Conservation (phyloP, 1,140 invertebrate species). For the Melipona quadrifasciata region DNA sequence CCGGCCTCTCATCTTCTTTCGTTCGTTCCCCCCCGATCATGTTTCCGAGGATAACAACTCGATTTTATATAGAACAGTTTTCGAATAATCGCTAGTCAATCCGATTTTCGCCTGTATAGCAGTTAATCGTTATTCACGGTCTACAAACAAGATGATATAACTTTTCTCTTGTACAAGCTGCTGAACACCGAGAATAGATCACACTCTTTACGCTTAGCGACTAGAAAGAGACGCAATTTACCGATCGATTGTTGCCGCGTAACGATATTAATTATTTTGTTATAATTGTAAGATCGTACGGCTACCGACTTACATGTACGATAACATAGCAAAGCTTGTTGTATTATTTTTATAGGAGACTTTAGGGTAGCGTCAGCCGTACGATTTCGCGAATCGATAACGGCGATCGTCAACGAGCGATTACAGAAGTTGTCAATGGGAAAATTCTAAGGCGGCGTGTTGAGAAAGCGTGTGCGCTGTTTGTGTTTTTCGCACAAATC, state of each 20-base stretch:
- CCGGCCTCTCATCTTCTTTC: neutral
- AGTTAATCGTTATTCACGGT: neutral
- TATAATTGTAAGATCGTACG: conserved; percentile 15
- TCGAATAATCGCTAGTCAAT: conserved; percentile 18
- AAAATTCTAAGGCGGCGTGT: neutral
- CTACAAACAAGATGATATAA: neutral
- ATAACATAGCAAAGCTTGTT: conserved; percentile 43
- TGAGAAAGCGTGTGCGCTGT: neutral
- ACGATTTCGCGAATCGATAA: conserved; percentile 11
- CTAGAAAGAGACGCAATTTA: conserved; percentile 12
- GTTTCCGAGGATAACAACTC: neutral
- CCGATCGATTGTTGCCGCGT: conserved; percentile 39
- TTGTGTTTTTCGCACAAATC: neutral
- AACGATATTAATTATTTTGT: conserved; percentile 44
- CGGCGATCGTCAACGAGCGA: no score
- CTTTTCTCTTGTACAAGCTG: conserved; percentile 18
- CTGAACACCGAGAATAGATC: conserved; percentile 27
- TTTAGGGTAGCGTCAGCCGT: conserved; percentile 39
- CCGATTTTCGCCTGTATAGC: neutral
- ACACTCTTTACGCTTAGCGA: conserved; percentile 33
- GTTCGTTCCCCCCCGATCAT: neutral
- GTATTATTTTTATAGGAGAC: conserved; percentile 50
- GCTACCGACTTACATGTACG: conserved; percentile 19
- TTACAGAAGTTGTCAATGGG: neutral
- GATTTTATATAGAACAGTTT: conserved; percentile 6